Evolutionary conservation across 2,113 vertebrate species (phyloP).

Genomic region (Lepidothrix coronata): DNA sequence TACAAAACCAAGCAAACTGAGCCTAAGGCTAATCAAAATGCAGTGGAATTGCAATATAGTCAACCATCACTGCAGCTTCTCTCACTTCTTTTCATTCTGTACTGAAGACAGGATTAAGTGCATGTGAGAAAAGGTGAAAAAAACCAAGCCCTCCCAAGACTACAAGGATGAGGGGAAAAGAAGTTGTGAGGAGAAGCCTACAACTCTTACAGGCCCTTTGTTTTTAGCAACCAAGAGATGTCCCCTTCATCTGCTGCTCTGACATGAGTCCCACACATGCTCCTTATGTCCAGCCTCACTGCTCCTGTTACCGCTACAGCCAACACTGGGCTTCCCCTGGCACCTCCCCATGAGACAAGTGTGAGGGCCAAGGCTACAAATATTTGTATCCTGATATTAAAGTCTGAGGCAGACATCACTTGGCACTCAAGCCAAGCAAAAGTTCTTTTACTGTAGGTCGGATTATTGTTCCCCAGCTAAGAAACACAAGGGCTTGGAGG

Average conservation of each 20-base stretch:
- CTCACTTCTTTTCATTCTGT: slow-evolving; percentile 23
- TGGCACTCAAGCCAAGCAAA: neutral
- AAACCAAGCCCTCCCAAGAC: neutral
- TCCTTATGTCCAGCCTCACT: neutral
- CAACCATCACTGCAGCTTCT: neutral
- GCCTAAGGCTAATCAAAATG: slow-evolving; percentile 16
- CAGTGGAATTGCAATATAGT: neutral
- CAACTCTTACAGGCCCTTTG: neutral
- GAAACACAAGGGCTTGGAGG: neutral
- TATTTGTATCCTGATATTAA: neutral
- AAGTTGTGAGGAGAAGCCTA: neutral
- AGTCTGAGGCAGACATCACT: neutral
- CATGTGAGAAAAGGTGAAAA: slow-evolving; percentile 5
- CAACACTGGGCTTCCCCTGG: neutral
- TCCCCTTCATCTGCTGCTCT: neutral
- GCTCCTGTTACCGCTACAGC: neutral
- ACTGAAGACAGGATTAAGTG: slow-evolving; percentile 14
- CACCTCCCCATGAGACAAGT: neutral
- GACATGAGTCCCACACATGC: neutral
- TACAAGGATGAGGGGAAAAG: neutral
- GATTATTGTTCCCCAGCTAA: neutral
- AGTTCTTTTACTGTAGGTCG: neutral
- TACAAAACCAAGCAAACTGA: slow-evolving; percentile 20
- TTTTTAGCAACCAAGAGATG: neutral
- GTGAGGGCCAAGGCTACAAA: neutral